Percentiles rank a stretch among this genome's conserved stretches.
phyloP scores from a whole-genome alignment of 2,113 vertebrate species.

The Elgaria multicarinata region DNA sequence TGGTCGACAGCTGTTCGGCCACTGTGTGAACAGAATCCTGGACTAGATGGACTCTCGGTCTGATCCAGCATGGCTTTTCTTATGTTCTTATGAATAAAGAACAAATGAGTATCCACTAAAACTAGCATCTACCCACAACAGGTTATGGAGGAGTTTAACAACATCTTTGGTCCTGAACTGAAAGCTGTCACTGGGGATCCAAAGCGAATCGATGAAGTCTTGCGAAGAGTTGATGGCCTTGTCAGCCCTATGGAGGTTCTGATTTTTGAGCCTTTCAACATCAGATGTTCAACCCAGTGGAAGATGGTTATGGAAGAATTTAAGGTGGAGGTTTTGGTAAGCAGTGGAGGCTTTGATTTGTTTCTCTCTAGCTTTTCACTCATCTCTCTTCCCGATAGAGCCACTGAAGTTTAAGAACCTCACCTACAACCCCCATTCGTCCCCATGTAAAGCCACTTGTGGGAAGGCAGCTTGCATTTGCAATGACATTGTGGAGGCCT shows the following conservation, averaged over 20 bases:
- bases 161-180: constrained; percentile 87
- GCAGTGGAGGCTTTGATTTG: neutral
- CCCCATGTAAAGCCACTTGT: neutral
- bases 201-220: constrained; percentile 82
- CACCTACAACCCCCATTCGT: too few species aligned
- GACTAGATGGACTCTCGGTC: too few species aligned
- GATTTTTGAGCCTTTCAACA: constrained; percentile 86
- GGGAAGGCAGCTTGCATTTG: neutral
- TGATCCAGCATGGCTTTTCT: too few species aligned
- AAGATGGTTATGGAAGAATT: constrained; percentile 86
- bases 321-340: constrained; percentile 82
- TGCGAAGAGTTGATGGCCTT: constrained; percentile 81
- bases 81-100: too few species aligned
- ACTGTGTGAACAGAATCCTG: too few species aligned
- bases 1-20: too few species aligned
- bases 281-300: constrained; percentile 80
- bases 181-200: constrained; percentile 86
- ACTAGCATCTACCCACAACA: constrained; percentile 50
- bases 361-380: neutral
- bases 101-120: neutral
- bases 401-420: neutral
- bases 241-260: constrained; percentile 82
- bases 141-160: constrained; percentile 90
- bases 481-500: too few species aligned
- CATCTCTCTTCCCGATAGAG: neutral